Conservation (phyloP, 2,888 invertebrate genomes). For the Aspidapion aeneum region DNA sequence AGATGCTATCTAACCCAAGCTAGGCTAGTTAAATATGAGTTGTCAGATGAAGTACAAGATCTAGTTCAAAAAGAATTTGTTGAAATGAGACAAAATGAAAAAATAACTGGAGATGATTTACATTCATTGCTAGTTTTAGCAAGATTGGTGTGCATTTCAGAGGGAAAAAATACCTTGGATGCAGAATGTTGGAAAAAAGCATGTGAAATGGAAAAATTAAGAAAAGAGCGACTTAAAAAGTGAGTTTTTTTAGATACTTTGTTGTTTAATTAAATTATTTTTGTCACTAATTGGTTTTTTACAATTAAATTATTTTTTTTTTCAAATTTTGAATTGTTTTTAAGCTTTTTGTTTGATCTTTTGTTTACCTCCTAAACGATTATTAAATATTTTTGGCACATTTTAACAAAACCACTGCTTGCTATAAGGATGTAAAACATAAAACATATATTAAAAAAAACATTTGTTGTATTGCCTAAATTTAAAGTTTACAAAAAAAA, state of each 20-base stretch:
- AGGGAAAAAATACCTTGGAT: constrained; percentile 56
- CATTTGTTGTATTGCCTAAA: too few relatives aligned
- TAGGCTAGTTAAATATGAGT: constrained; percentile 59
- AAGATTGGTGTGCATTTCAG: constrained; percentile 65
- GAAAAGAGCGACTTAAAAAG: constrained; percentile 43
- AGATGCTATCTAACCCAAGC: constrained; percentile 67
- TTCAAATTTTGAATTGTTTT: neutral
- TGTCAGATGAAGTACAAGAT: constrained; percentile 66
- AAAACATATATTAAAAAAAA: too few relatives aligned
- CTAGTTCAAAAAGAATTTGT: constrained; percentile 83
- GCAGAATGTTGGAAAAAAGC: constrained; percentile 67
- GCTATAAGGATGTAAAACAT: too few relatives aligned
- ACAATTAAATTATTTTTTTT: neutral
- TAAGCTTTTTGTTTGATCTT: neutral
- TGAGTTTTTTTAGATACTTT: neutral
- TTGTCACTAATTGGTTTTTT: neutral
- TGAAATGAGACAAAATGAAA: constrained; percentile 62
- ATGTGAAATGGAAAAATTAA: constrained; percentile 61
- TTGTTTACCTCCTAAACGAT: too few relatives aligned
- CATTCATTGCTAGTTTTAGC: constrained; percentile 75
- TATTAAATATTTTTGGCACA: too few relatives aligned
- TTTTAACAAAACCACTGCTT: too few relatives aligned
- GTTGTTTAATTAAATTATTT: neutral
- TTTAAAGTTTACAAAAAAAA: too few relatives aligned
- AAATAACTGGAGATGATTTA: constrained; percentile 70